phyloP scores from a whole-genome alignment of 2,888 invertebrate species.

The Melanostoma mellinum region DNA sequence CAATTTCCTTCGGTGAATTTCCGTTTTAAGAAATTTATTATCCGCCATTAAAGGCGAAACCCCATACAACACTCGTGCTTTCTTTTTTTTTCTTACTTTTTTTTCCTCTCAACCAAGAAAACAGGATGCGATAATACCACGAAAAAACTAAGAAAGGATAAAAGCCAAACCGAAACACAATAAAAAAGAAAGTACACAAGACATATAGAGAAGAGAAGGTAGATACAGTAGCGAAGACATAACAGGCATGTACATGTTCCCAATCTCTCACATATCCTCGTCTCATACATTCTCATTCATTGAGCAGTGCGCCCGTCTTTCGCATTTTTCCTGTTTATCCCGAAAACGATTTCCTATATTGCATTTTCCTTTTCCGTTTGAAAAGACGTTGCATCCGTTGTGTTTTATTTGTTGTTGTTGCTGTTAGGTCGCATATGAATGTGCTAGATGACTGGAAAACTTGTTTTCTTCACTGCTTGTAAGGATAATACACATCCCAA shows the following conservation, averaged over 20 bases:
- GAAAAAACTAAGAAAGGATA: slow-evolving; percentile 52
- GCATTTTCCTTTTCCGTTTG: slow-evolving; percentile 80
- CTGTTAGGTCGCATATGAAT: slow-evolving; percentile 9
- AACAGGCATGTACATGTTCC: slow-evolving; percentile 11
- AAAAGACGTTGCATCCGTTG: slow-evolving; percentile 79
- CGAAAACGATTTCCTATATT: slow-evolving; percentile 81
- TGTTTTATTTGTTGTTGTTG: slow-evolving; percentile 13
- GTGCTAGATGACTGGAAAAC: slow-evolving; percentile 51
- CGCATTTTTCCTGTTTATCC: slow-evolving; percentile 75
- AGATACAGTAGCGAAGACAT: slow-evolving; percentile 21
- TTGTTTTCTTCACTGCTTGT: slow-evolving; percentile 41
- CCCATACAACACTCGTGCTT: slow-evolving; percentile 31
- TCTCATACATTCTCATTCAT: slow-evolving; percentile 2
- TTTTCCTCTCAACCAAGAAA: slow-evolving; percentile 17
- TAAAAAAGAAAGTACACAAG: slow-evolving; percentile 14
- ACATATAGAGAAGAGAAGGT: slow-evolving; percentile 1
- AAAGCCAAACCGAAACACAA: slow-evolving; percentile 31
- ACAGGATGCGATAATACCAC: slow-evolving; percentile 66
- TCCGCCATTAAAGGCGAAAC: slow-evolving; percentile 53
- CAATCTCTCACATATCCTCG: slow-evolving; percentile 17
- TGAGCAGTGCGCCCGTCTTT: slow-evolving; percentile 30
- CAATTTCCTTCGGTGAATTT: slow-evolving; percentile 65
- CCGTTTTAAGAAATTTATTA: slow-evolving; percentile 69
- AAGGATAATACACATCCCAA: slow-evolving; percentile 54
- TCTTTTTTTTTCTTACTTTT: neutral